Conservation (phyloP, 2,113 vertebrate species). For the Carlito syrichta region DNA sequence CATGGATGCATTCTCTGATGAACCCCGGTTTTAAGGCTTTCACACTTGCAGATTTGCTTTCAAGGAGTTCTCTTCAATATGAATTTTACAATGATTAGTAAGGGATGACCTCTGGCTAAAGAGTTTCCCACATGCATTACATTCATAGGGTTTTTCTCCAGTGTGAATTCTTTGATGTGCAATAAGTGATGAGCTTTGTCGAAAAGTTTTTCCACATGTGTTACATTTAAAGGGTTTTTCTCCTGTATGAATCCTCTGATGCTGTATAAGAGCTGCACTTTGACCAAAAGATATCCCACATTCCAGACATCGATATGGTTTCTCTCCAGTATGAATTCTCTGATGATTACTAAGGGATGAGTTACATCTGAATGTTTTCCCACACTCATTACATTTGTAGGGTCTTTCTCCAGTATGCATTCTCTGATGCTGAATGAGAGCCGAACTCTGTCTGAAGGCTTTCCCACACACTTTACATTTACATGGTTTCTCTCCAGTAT, state of each 20-base stretch:
- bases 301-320: slow-evolving; percentile 36
- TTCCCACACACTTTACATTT: slow-evolving; percentile 61
- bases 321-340: slow-evolving; percentile 69
- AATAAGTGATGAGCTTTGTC: slow-evolving; percentile 68
- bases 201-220: slow-evolving; percentile 70
- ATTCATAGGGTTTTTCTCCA: slow-evolving; percentile 72
- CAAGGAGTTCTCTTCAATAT: slow-evolving; percentile 52
- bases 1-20: neutral
- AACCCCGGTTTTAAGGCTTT: slow-evolving; percentile 46
- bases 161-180: slow-evolving; percentile 73
- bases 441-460: slow-evolving; percentile 56
- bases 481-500: slow-evolving; percentile 60
- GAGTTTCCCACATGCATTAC: slow-evolving; percentile 67
- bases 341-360: slow-evolving; percentile 65
- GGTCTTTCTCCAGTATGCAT: slow-evolving; percentile 65
- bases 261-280: slow-evolving; percentile 62
- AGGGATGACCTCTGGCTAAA: slow-evolving; percentile 73
- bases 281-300: slow-evolving; percentile 64
- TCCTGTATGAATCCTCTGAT: slow-evolving; percentile 64
- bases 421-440: slow-evolving; percentile 59
- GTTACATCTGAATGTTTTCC: slow-evolving; percentile 56
- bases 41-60: slow-evolving; percentile 34
- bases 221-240: slow-evolving; percentile 72
- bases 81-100: slow-evolving; percentile 68
- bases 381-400: slow-evolving; percentile 58